Base-by-base conservation (phyloP, 1,140 invertebrate genomes). In the Pararge aegeria region DNA sequence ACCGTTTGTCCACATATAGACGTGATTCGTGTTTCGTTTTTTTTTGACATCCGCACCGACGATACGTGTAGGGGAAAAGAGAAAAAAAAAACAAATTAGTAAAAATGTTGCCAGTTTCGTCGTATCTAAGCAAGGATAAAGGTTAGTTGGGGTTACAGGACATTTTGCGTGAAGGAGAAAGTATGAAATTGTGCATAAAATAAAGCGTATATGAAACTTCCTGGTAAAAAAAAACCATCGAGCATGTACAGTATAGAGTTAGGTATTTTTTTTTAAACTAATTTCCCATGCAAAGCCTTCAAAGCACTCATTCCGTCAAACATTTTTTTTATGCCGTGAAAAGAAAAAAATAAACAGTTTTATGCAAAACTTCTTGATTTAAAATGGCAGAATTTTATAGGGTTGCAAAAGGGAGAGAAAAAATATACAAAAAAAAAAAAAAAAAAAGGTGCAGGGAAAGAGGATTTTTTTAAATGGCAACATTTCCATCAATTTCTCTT, bases 21-120 rank as follows among this genome's bases (percentile, higher is more conserved):
- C 9, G 10, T 12, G 30, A 34, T 34, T 12, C 30, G 24, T 37
- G 38, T 40, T 50, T 49, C 27, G n/a, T 5, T 18, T 46, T 48
- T 27, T 20, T 42, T 55, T 6, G 52, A 46, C 15, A 20, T 38
- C 29, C 29, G 29, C 19, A 29, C 44, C 42, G 15, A 37, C 29
- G 48, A 10, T 13, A 55, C 58, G 68, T 62, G 65, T 61, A 73
- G 70, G 70, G 72, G 60, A 66, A 74, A 72, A 74, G 67, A 72
- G 63, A 78, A 69, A 77, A 76, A 61, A 46, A 54, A 77, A 75
- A 59, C 24, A 55, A 73, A 85, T 87, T 82, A 87, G 75, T 80
- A 70, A 78, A 78, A 87, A 86, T 85, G 86, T 87, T 89, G 86
- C 86, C 86, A 85, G 67, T 61, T 61, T 54, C 13, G 27, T 15